phyloP scores from a whole-genome alignment of 2,113 vertebrate species.

The Pygoscelis adeliae region DNA sequence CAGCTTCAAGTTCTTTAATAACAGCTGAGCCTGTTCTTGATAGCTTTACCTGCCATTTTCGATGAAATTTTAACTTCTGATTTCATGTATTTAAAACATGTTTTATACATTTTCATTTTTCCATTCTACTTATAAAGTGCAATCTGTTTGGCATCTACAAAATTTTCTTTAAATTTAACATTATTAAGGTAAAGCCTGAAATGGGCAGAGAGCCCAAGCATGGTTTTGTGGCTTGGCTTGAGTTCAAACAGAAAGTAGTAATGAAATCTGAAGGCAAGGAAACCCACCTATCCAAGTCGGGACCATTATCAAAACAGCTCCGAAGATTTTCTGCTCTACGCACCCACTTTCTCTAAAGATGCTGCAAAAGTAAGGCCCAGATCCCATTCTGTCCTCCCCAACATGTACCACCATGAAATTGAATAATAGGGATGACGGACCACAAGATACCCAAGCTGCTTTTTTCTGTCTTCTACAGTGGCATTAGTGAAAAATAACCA shows the following conservation, averaged over 20 bases:
- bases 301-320: background rate
- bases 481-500: background rate
- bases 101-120: background rate
- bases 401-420: fast-evolving
- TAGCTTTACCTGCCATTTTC: background rate
- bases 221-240: slow-evolving; percentile 20
- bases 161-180: slow-evolving; percentile 19
- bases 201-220: background rate
- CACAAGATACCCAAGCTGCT: background rate
- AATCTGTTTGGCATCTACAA: slow-evolving; percentile 12
- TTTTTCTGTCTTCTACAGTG: background rate
- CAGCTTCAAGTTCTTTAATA: background rate
- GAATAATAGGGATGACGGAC: background rate
- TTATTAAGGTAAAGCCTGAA: slow-evolving; percentile 20
- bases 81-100: background rate
- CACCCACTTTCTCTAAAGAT: background rate
- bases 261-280: background rate
- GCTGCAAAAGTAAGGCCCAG: background rate
- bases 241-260: background rate
- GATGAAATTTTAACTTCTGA: background rate
- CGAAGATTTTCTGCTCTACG: background rate
- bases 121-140: background rate
- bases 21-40: background rate
- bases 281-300: background rate
- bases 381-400: background rate